Conservation (phyloP, 2,113 vertebrate genomes). For the Toxotes jaculatrix region DNA sequence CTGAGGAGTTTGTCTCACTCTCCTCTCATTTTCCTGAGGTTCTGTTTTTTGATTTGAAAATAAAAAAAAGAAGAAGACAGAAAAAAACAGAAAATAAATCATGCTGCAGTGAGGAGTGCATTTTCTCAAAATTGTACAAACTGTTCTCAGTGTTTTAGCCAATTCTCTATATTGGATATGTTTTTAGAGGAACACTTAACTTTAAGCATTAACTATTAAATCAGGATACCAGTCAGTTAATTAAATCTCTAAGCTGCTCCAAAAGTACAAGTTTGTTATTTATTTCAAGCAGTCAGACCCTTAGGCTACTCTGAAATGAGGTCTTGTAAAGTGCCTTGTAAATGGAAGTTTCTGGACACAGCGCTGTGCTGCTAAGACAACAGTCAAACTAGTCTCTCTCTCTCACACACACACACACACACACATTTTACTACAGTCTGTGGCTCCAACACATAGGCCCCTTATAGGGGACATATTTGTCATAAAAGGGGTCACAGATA, state of each 20-base stretch:
- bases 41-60: not conserved
- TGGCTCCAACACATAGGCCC: constrained; percentile 1
- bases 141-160: not conserved
- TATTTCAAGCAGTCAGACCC: constrained; percentile 6
- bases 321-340: constrained; percentile 51
- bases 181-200: not conserved
- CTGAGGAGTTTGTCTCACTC: constrained; percentile 28
- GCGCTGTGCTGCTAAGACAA: constrained; percentile 83
- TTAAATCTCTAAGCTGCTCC: constrained; percentile 10
- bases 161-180: not conserved
- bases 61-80: not conserved
- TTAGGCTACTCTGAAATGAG: constrained; percentile 22
- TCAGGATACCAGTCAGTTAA: not conserved
- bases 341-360: constrained; percentile 81
- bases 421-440: constrained; percentile 33
- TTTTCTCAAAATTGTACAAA: not conserved
- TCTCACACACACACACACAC: constrained; percentile 68
- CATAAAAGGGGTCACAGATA: constrained; percentile 28
- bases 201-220: not conserved
- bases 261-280: constrained; percentile 19
- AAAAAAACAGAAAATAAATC: not conserved
- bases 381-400: constrained; percentile 60
- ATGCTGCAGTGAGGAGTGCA: not conserved
- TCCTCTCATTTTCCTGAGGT: not conserved
- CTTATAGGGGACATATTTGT: not conserved